Base-by-base conservation (phyloP, 2,113 vertebrate genomes). In the Eretmochelys imbricata region DNA sequence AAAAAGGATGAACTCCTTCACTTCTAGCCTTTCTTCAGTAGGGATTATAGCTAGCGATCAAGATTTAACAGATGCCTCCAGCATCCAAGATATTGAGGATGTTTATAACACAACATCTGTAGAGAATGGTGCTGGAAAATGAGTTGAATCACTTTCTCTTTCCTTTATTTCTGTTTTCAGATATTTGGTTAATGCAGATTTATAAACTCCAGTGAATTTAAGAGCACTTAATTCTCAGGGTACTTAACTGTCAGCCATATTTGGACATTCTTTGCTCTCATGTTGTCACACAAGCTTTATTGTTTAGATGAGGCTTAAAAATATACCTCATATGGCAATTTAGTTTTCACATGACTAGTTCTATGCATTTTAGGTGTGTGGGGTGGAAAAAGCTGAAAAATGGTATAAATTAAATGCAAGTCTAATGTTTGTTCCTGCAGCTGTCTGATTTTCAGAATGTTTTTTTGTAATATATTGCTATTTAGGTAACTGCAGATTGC, bases 21-120 rank as follows among this genome's bases (percentile, higher is more conserved):
- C 98, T 88, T 98, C 98, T 75, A 98, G 98, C 89, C 94, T 99
- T 25, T 98, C 99, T 94, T 99, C 99, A 2, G 98, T 98, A 95
- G 99, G 98, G 96, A 99, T 99, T 51, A 96, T 98, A 93, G 98
- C 98, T 96, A 99, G 98, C 0, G 97, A 97, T 12, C 98, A 98
- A 27, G 99, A 99, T 16, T 98, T 98, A 42, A 99, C 99, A 5
- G 99, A 99, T 1, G 99, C 99, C 38, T 99, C 99, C 35, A 99
- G 99, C 96, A 98, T 99, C 49, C 99, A 98, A 93, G 99, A 99
- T 85, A 97, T 98, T 2, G 99, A 99, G 87, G 98, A 97, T 84
- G 83, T 97, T 94, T 98, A 97, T 89, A 98, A 98, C 87, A 89
- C 89, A 0, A 95, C 98, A 16, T 97, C 98, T 95, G 97, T 98